Evolutionary conservation across 2,888 invertebrate species (phyloP).

Genomic region (Muscina levida): DNA sequence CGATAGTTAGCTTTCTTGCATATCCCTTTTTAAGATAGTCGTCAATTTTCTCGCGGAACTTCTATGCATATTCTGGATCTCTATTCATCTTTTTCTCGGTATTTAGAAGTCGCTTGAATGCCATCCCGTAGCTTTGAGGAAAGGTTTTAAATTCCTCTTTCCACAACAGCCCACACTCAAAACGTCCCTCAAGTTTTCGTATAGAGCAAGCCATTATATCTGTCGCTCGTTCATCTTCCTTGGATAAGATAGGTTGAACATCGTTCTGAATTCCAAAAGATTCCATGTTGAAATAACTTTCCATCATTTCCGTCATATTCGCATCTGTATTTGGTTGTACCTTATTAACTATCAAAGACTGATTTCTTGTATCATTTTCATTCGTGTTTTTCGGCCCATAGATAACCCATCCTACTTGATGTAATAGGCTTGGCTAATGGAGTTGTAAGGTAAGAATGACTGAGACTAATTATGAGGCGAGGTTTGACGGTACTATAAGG

Average conservation of each 20-base stretch:
- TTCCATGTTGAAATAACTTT: conserved; percentile 43
- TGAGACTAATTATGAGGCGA: conserved; percentile 45
- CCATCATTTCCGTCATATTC: conserved; percentile 22
- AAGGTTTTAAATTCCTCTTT: conserved; percentile 1
- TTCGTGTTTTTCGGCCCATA: conserved; percentile 38
- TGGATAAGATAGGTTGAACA: background rate
- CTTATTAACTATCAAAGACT: background rate
- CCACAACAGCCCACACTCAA: conserved; percentile 40
- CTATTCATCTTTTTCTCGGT: conserved; percentile 45
- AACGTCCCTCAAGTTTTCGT: background rate
- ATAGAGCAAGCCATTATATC: background rate
- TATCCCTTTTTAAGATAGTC: conserved; percentile 50
- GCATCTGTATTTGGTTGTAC: background rate
- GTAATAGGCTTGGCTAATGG: conserved; percentile 28
- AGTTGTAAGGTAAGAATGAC: conserved; percentile 41
- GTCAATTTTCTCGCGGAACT: conserved; percentile 43
- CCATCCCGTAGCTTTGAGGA: too few species aligned
- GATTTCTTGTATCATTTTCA: conserved; percentile 2
- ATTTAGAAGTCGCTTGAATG: background rate
- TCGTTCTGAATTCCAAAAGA: conserved; percentile 31
- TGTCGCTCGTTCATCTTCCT: background rate
- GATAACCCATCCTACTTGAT: conserved; percentile 38
- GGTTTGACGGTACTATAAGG: conserved; percentile 29
- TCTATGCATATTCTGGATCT: conserved; percentile 23
- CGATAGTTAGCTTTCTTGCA: conserved; percentile 40